Evolutionary conservation across 2,888 invertebrate species (phyloP).

Genomic region (Drosophila algonquin): DNA sequence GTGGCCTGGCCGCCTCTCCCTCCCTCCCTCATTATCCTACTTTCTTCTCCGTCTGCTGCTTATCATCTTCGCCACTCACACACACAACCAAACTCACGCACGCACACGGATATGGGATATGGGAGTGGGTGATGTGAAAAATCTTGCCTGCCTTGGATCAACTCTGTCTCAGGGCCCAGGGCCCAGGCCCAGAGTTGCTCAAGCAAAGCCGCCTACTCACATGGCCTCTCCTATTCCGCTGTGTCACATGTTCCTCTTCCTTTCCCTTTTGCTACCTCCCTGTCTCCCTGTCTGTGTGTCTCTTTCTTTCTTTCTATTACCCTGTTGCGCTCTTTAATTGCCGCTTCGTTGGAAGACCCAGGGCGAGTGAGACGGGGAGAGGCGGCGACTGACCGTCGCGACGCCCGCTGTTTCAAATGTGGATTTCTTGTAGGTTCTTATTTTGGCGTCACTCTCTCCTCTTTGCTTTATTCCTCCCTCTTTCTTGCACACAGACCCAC

Average conservation of each 20-base stretch:
- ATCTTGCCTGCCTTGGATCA: constrained; percentile 57
- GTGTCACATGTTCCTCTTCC: constrained; percentile 66
- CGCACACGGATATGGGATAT: constrained; percentile 11
- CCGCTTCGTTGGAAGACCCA: constrained; percentile 47
- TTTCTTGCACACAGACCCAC: constrained; percentile 30
- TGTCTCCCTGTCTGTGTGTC: neutral
- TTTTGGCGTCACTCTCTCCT: constrained; percentile 68
- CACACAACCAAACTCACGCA: constrained; percentile 1
- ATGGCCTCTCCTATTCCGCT: constrained; percentile 66
- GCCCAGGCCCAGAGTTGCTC: constrained; percentile 19
- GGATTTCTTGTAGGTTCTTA: constrained; percentile 68
- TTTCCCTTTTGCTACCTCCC: constrained; percentile 27
- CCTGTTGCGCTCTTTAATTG: constrained; percentile 71
- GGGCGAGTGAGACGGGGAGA: neutral
- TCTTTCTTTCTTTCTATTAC: constrained; percentile 25
- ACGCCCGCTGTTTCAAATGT: constrained; percentile 74
- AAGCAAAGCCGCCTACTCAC: constrained; percentile 60
- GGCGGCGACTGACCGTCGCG: constrained; percentile 76
- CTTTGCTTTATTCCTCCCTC: constrained; percentile 38
- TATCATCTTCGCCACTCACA: constrained; percentile 54
- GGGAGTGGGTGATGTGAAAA: constrained; percentile 70
- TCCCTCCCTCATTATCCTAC: constrained; percentile 72
- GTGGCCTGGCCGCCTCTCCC: constrained; percentile 42
- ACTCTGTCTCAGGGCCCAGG: constrained; percentile 18
- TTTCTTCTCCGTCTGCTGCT: constrained; percentile 62